Percentiles rank a stretch among this genome's conserved stretches.
Conservation (phyloP, 2,797 vertebrate genomes). For the Ctenopoma kingsleyae region DNA sequence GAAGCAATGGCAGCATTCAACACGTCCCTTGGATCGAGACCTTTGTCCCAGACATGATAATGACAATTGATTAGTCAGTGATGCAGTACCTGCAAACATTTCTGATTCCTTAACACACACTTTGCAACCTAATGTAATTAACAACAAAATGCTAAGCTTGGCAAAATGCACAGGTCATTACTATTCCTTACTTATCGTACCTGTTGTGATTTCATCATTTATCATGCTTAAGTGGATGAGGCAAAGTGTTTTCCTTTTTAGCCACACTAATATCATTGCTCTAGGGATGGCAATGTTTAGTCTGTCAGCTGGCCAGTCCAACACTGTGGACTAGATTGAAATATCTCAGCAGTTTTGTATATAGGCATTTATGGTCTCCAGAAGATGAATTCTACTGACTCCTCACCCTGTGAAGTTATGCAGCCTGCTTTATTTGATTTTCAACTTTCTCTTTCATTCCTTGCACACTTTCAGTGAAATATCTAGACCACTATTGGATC, state of each 20-base stretch:
- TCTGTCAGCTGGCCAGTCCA: not conserved
- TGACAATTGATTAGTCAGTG: constrained; percentile 74
- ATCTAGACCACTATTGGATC: not conserved
- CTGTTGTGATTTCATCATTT: constrained; percentile 43
- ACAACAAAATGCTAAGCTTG: constrained; percentile 64
- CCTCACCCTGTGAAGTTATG: not conserved
- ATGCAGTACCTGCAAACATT: constrained; percentile 66
- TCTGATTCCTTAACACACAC: constrained; percentile 60
- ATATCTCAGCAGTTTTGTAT: not conserved
- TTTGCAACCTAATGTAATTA: constrained; percentile 76
- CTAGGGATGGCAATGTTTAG: not conserved
- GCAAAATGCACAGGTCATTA: constrained; percentile 64
- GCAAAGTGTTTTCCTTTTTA: constrained; percentile 36
- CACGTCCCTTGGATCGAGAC: constrained; percentile 56
- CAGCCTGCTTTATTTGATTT: not conserved
- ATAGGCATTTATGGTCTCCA: not conserved
- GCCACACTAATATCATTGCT: not conserved
- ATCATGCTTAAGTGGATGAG: constrained; percentile 50
- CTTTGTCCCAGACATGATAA: constrained; percentile 66
- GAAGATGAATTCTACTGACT: not conserved
- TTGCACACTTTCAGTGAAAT: not conserved
- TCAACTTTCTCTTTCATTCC: not conserved
- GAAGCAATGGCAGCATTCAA: constrained; percentile 27
- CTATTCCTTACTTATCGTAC: constrained; percentile 51
- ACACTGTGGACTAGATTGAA: constrained; percentile 10